These are phyloP conservation scores for Unio pictorum DNA, from an alignment of 2,888 invertebrate species.

Conservation along the genomic window DNA sequence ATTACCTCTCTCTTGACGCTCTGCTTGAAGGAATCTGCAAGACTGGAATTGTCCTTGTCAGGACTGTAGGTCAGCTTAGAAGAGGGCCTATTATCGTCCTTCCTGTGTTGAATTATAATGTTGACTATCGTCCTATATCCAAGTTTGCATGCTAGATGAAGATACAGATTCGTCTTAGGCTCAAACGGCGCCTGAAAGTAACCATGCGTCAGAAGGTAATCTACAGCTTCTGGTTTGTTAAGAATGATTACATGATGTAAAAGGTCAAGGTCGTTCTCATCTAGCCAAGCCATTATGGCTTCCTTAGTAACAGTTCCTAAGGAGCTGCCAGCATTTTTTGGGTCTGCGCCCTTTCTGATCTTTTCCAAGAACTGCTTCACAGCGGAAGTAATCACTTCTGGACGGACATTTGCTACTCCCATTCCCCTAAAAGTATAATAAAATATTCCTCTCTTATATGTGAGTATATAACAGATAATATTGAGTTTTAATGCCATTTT, in stretches of 20 bases:
- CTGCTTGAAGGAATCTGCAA: neutral
- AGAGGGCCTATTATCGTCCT: constrained; percentile 40
- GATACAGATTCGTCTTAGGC: constrained; percentile 50
- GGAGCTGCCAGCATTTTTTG: constrained; percentile 22
- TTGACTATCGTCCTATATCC: constrained; percentile 49
- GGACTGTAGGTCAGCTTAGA: constrained; percentile 29
- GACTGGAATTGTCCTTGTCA: constrained; percentile 6
- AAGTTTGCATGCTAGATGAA: constrained; percentile 57
- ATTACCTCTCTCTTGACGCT: neutral
- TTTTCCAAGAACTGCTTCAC: constrained; percentile 30
- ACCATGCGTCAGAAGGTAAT: constrained; percentile 46
- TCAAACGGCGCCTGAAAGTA: constrained; percentile 47
- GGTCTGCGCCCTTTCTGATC: constrained; percentile 27
- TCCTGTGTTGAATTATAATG: constrained; percentile 50
- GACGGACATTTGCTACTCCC: neutral
- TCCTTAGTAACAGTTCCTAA: constrained; percentile 37
- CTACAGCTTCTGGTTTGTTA: constrained; percentile 52
- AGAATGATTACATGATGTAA: constrained; percentile 60
- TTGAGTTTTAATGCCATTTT: too few relatives aligned
- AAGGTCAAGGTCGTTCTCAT: constrained; percentile 53
- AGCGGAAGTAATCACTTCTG: constrained; percentile 16
- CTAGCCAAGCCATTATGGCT: constrained; percentile 47
- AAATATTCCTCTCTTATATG: too few relatives aligned
- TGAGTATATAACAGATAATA: too few relatives aligned
- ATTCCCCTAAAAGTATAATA: neutral